phyloP scores from a whole-genome alignment of 2,888 invertebrate species.

The Drosophila lacicola region DNA sequence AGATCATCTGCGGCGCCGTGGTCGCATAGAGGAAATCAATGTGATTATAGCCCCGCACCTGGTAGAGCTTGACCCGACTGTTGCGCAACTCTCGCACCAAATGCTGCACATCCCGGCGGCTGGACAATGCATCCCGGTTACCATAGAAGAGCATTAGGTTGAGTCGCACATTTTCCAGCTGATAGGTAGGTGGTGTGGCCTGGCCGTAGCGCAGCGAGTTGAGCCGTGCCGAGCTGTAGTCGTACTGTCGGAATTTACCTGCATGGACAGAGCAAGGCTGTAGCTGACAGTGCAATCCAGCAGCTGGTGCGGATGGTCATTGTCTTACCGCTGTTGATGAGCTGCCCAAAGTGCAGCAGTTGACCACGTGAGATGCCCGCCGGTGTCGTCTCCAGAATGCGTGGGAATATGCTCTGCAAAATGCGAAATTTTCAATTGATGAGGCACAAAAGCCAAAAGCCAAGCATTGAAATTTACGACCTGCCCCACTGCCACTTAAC shows the following conservation, averaged over 20 bases:
- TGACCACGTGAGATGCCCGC: constrained; percentile 83
- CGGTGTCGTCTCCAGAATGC: constrained; percentile 82
- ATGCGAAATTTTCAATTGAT: constrained; percentile 39
- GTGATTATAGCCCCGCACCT: constrained; percentile 82
- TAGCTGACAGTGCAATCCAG: neutral
- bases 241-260: constrained; percentile 83
- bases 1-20: constrained; percentile 74
- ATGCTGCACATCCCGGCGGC: constrained; percentile 70
- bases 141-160: constrained; percentile 81
- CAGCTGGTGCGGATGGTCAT: neutral
- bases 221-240: constrained; percentile 73
- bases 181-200: constrained; percentile 78
- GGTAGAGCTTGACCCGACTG: constrained; percentile 69
- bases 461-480: constrained; percentile 58
- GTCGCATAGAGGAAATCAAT: constrained; percentile 81
- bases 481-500: constrained; percentile 23
- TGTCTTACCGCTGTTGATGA: constrained; percentile 82
- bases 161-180: constrained; percentile 77
- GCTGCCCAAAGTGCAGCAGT: constrained; percentile 82
- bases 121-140: constrained; percentile 71
- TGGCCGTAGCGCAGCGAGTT: constrained; percentile 76
- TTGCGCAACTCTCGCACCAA: constrained; percentile 69
- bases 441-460: constrained; percentile 40
- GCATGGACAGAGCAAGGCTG: neutral
- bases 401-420: constrained; percentile 76